phyloP scores from a whole-genome alignment of 2,113 vertebrate genomes.

The Tetrax tetrax region DNA sequence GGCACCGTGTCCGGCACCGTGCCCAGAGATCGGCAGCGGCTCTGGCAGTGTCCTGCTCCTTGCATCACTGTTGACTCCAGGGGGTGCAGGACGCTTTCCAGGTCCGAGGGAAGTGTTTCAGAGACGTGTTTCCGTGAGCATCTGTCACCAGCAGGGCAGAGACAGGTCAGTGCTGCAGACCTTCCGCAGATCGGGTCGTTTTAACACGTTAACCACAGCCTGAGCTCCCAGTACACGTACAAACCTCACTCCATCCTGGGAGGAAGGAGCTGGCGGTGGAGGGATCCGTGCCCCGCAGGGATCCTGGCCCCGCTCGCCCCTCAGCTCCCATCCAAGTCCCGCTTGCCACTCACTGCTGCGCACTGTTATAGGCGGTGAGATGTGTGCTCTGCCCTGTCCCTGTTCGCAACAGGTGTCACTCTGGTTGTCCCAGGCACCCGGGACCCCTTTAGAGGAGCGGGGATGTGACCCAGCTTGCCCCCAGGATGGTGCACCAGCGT shows the following conservation, averaged over 20 bases:
- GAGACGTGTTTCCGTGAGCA: not conserved
- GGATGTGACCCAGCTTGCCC: not conserved
- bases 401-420: fast-evolving
- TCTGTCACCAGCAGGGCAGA: not conserved
- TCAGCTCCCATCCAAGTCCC: not conserved
- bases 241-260: not conserved
- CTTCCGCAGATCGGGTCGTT: not conserved
- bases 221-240: not conserved
- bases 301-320: not conserved
- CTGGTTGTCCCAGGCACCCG: not conserved
- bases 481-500: fast-evolving
- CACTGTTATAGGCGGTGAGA: not conserved
- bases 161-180: not conserved
- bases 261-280: not conserved
- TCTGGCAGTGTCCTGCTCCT: constrained; percentile 6
- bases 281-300: fast-evolving
- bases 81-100: constrained; percentile 16
- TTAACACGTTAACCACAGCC: fast-evolving
- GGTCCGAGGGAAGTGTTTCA: not conserved
- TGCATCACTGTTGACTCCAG: not conserved
- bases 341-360: fast-evolving
- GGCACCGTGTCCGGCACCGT: not conserved
- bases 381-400: not conserved
- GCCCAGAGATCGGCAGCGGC: not conserved
- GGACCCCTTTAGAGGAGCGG: not conserved